Base-by-base conservation (phyloP, 1,140 invertebrate genomes). In the Hyles vespertilio region DNA sequence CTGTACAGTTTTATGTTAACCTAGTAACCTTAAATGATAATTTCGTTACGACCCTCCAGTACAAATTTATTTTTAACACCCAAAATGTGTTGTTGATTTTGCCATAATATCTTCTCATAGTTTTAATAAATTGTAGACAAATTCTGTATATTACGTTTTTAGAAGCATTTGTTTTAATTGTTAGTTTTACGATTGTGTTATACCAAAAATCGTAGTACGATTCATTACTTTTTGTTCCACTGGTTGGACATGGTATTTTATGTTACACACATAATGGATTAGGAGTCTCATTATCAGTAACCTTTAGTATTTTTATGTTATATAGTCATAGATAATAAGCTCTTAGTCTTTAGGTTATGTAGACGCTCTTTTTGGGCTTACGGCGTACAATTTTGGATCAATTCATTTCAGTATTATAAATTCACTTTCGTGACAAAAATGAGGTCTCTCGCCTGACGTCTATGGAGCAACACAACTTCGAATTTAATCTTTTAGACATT, bases 231-330 rank as follows among this genome's bases (percentile, higher is more conserved):
- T 22, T 32, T 48, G 50, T 51, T 60, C 45, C 12, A 51, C 12
- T 58, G 49, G 12, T 51, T 51, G 44, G 54, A 32, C 11, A 10
- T 33, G 33, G 32, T 22, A 53, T 46, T 10, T 50, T 45, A 60
- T 50, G 32, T 8, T 56, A 46, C 4, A 56, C 52, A 48, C 45
- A 56, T 22, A 55, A 36, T 56, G 58, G 67, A 62, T 56, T 61
- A 65, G 56, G 76, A 81, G 78, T 81, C 78, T 81, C 78, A 79
- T 69, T 63, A 69, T 72, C 62, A 69, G 53, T 72, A 72, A 69
- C 57, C 67, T 72, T 70, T 69, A 71, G 59, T 70, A 69, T 72
- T 70, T 65, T 43, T 66, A 67, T 60, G 50, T 67, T 67, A 67
- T 65, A 59, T 77, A 78, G 78, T 81, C 78, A 77, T 81, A 77